Base-by-base conservation (phyloP, 2,113 vertebrate genomes). In the Atlantisia rogersi region DNA sequence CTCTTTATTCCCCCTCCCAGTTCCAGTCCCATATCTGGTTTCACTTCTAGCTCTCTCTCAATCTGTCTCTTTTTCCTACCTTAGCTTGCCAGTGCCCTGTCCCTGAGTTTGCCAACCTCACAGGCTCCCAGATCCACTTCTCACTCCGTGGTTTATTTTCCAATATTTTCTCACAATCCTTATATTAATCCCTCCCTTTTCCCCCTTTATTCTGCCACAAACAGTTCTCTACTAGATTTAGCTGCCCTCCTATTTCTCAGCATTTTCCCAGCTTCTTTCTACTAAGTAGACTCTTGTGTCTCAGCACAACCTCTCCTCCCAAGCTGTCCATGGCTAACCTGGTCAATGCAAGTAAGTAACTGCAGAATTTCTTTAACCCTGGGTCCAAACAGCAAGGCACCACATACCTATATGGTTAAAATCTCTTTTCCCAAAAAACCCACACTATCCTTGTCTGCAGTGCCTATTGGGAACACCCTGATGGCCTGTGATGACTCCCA, bases 301-400 rank as follows among this genome's bases (percentile, higher is more conserved):
- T 81, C 37, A 63, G n/a, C 15, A 42, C 25, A 58, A n/a, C 7
- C 22, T 70, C 80, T 88, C 24, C 55, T 91, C 26, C 28, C 29
- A 63, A 59, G 20, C 15, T 83, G n/a, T 94, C 44, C 28, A 10
- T 59, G 20, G 37, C 32, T 94, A 70, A 46, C 40, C 63, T 56
- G 26, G 46, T 88, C 64, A 88, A 70, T 26, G 18, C 28, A 93
- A 96, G 81, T 46, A 95, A 94, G 55, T 84, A 92, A 83, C 11
- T 6, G 14, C 35, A 62, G 11, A 68, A 63, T 39, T 46, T 81
- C 48, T 88, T 86, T 56, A 89, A 67, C 39, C 22, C 32, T 48
- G 24, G 13, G 26, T 58, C 37, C 42, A 94, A 86, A 50, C 19
- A 14, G 12, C n/a, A 56, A 28, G 52, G 14, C 35, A 81, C 9